Percentiles rank a stretch among this genome's conserved stretches.
Conservation (phyloP, 2,888 invertebrate genomes). For the Parnassius mnemosyne region DNA sequence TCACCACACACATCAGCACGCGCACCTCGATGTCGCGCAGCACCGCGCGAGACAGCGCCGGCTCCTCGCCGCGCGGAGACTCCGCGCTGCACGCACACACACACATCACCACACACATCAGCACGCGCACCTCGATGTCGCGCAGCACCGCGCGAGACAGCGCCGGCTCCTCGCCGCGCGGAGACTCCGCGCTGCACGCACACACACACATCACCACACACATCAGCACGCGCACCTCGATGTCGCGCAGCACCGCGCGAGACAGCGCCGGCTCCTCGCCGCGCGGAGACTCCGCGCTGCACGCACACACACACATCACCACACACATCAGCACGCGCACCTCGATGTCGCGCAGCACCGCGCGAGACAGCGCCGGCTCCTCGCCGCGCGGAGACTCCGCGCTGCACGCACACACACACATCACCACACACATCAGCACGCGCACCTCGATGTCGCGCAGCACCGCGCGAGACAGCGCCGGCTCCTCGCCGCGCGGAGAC, state of each 20-base stretch:
- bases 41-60: slow-evolving; percentile 83
- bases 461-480: slow-evolving; percentile 83
- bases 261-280: slow-evolving; percentile 76
- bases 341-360: slow-evolving; percentile 93
- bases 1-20: slow-evolving; percentile 87
- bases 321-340: slow-evolving; percentile 95
- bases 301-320: neutral
- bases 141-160: slow-evolving; percentile 88
- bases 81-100: slow-evolving; percentile 2
- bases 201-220: neutral
- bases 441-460: slow-evolving; percentile 96
- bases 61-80: slow-evolving; percentile 46
- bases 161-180: slow-evolving; percentile 50
- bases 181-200: slow-evolving; percentile 12
- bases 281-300: slow-evolving; percentile 20
- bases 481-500: slow-evolving; percentile 46
- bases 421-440: slow-evolving; percentile 87
- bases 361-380: slow-evolving; percentile 82
- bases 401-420: neutral
- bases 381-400: slow-evolving; percentile 35
- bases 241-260: slow-evolving; percentile 90
- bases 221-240: slow-evolving; percentile 96
- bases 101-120: slow-evolving; percentile 70
- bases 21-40: slow-evolving; percentile 96
- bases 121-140: slow-evolving; percentile 96